A percentile compares a stretch with the other conserved stretches of the same genome.
phyloP scores from a whole-genome alignment of 35 echinoderm and acorn worm genomes.

The Ophiothrix spiculata region DNA sequence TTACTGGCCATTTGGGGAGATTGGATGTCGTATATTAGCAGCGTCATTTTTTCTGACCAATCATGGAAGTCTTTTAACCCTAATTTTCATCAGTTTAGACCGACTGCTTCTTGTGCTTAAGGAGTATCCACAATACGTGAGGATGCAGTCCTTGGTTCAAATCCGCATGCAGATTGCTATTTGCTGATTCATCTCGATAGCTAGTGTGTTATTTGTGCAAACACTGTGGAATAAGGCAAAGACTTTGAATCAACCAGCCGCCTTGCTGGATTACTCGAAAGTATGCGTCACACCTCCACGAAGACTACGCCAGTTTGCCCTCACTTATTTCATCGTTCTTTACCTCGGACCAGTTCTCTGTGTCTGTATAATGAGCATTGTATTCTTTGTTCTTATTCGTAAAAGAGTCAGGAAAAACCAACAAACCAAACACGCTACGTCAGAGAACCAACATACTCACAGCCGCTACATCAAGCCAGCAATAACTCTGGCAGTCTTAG shows the following conservation, averaged over 20 bases:
- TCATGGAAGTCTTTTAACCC: slow-evolving; percentile 4
- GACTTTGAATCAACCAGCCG: not conserved
- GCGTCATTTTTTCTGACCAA: not conserved
- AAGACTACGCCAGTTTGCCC: not conserved
- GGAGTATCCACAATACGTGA: slow-evolving; percentile 24
- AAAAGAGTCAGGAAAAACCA: not conserved
- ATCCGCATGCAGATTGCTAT: slow-evolving; percentile 7
- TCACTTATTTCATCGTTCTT: not conserved
- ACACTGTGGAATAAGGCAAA: not conserved
- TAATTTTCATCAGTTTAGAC: slow-evolving; percentile 23
- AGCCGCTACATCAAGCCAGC: not conserved
- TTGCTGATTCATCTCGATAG: not conserved
- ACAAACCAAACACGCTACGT: not conserved
- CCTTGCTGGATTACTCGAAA: not conserved
- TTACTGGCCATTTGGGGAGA: slow-evolving; percentile 28
- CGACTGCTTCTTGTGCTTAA: slow-evolving; percentile 15
- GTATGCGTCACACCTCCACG: slow-evolving; percentile 10
- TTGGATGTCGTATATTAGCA: not conserved
- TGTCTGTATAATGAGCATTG: not conserved
- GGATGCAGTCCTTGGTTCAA: not conserved
- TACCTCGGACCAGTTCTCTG: not conserved
- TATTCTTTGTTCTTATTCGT: not conserved
- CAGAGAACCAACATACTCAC: not conserved
- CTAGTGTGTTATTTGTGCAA: not conserved
- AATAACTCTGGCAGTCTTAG: not conserved